phyloP scores from a whole-genome alignment of 2,888 invertebrate genomes.

The Hemistola chrysoprasaria region DNA sequence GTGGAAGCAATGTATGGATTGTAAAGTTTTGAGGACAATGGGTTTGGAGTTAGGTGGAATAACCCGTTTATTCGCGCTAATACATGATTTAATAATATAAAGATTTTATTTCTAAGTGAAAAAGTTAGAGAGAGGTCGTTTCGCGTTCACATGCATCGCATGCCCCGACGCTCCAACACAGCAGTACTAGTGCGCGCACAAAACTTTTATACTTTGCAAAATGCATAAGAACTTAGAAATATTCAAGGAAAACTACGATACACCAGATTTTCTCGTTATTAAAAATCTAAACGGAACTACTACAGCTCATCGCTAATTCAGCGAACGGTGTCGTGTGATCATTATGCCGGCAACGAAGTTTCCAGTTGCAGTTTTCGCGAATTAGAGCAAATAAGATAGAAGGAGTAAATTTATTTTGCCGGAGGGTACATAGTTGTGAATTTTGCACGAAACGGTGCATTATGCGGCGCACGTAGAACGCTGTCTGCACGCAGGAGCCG shows the following conservation, averaged over 20 bases:
- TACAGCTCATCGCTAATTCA: conserved; percentile 41
- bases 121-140: conserved; percentile 53
- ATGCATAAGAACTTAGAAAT: conserved; percentile 66
- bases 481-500: conserved; percentile 65
- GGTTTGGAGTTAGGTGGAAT: background rate
- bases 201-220: conserved; percentile 72
- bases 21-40: no score
- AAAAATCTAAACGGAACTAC: conserved; percentile 34
- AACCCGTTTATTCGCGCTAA: conserved; percentile 51
- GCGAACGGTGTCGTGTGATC: conserved; percentile 44
- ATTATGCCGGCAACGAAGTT: conserved; percentile 48
- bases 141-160: conserved; percentile 58
- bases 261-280: conserved; percentile 43
- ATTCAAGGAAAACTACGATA: conserved; percentile 47
- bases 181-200: conserved; percentile 55
- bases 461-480: conserved; percentile 77
- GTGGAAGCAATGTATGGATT: no score
- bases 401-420: conserved; percentile 75
- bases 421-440: conserved; percentile 73
- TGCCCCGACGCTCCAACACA: conserved; percentile 53
- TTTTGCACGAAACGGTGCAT: conserved; percentile 74
- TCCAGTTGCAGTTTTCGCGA: conserved; percentile 62
- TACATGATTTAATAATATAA: conserved; percentile 63
- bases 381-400: conserved; percentile 77
- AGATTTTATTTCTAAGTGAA: conserved; percentile 56